Evolutionary conservation across 2,113 vertebrate species (phyloP), one percentile per base, ranked within the genome.

Genomic region (Nesogale talazaci): DNA sequence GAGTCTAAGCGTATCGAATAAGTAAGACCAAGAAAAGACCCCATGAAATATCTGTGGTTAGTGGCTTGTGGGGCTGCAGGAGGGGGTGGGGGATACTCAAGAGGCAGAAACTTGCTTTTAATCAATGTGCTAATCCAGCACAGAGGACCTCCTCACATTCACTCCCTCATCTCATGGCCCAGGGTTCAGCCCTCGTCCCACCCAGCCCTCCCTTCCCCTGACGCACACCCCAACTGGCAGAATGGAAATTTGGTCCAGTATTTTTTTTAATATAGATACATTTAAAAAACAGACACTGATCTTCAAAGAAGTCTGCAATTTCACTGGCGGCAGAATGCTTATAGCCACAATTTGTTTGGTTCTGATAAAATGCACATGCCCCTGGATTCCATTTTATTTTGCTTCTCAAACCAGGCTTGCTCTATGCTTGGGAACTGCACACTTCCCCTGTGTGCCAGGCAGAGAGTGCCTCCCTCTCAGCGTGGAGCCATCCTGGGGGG

Each of bases 101-200:
- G 97, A 92, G 93, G 97, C 96, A 98, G 97, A 97, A 97, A 98
- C 92, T 98, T 31, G 74, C 97, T 98, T 99, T 99, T 99, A 98
- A 99, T 99, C 98, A 98, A 96, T 97, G 98, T 97, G 97, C 97
- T 98, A 99, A 99, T 98, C 86, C 34, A 96, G 98, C 97, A 98
- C 98, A 99, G 97, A 98, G 89, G 91, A 91, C 85, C 91, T 94
- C 42, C 6, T 90, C 85, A 72, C 29, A 96, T 97, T 97, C 97
- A 94, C 93, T 97, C 96, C 96, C 90, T 93, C 86, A 76, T 96
- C 97, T 95, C 91, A 92, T 97, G 97, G 95, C 94, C 94, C 92
- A 78, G 59, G 86, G 77, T 88, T 52, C 25, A 78, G 83, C 56
- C 90, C 17, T 96, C 42, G 31, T 36, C 78, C 57, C 38, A 61